Percentiles rank a stretch among this genome's conserved stretches.
phyloP scores from a whole-genome alignment of 2,113 vertebrate genomes.

The Indicator maculatus region DNA sequence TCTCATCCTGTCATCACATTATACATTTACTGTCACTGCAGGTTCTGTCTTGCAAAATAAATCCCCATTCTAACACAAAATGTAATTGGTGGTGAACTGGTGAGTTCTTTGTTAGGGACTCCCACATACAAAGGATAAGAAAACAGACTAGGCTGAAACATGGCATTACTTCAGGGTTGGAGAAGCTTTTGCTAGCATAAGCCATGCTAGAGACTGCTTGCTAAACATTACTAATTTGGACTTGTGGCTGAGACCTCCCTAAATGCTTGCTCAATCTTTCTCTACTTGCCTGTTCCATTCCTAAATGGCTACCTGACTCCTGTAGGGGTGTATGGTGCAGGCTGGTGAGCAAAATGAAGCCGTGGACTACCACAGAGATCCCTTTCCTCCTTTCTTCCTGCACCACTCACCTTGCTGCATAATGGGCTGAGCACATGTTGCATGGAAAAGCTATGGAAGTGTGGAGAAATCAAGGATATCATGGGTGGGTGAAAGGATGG shows the following conservation, averaged over 20 bases:
- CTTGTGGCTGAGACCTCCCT: fast-evolving
- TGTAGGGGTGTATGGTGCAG: background rate
- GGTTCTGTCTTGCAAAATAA: background rate
- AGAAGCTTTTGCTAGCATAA: background rate
- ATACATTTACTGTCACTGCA: background rate
- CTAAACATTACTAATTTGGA: background rate
- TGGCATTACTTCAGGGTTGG: background rate
- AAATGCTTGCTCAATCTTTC: background rate
- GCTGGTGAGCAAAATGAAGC: background rate
- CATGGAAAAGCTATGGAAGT: background rate
- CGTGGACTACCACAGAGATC: background rate
- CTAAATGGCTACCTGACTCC: background rate
- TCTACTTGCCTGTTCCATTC: background rate
- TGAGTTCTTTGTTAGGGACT: background rate
- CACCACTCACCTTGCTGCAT: fast-evolving
- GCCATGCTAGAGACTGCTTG: background rate
- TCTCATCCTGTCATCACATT: background rate
- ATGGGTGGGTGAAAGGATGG: background rate
- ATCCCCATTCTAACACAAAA: background rate
- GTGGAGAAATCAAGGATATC: background rate
- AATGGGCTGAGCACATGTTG: background rate
- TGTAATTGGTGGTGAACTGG: background rate
- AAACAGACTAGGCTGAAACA: background rate
- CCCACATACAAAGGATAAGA: background rate
- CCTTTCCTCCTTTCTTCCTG: background rate